Conservation (phyloP, 23 tunicate genomes). For the Corella eumyota region DNA sequence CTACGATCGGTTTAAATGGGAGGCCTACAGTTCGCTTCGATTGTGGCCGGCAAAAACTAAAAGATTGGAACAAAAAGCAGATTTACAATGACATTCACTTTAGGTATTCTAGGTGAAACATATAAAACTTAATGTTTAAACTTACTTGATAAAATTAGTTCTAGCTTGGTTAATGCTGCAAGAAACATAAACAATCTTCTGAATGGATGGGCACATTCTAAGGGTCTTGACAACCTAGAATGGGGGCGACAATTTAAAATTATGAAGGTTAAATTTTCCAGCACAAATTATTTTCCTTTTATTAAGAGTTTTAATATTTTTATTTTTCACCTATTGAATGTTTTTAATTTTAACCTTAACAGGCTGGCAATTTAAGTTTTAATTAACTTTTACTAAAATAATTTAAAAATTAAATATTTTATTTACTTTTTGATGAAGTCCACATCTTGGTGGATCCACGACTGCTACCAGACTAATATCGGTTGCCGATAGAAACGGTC, state of each 20-base stretch:
- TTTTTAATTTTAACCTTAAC: too few relatives aligned
- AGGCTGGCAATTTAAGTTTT: too few relatives aligned
- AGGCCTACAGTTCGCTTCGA: conserved; percentile 62
- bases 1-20: conserved; percentile 56
- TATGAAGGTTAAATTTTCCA: too few relatives aligned
- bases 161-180: conserved; percentile 70
- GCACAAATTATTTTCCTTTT: too few relatives aligned
- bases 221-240: conserved; percentile 66
- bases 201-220: conserved; percentile 39
- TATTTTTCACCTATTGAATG: too few relatives aligned
- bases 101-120: too few relatives aligned
- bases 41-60: conserved; percentile 49
- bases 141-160: conserved; percentile 75
- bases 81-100: too few relatives aligned
- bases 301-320: too few relatives aligned
- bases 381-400: too few relatives aligned
- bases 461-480: conserved; percentile 50
- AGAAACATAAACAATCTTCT: conserved; percentile 58
- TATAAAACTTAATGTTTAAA: too few relatives aligned
- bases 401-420: too few relatives aligned
- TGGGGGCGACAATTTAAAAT: too few relatives aligned
- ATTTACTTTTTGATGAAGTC: conserved; percentile 82
- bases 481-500: background rate
- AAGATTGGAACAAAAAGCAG: background rate
- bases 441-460: conserved; percentile 93